Evolutionary conservation across 1,140 invertebrate species (phyloP), one percentile per base, ranked within the genome.

Genomic region (Penaeus chinensis): DNA sequence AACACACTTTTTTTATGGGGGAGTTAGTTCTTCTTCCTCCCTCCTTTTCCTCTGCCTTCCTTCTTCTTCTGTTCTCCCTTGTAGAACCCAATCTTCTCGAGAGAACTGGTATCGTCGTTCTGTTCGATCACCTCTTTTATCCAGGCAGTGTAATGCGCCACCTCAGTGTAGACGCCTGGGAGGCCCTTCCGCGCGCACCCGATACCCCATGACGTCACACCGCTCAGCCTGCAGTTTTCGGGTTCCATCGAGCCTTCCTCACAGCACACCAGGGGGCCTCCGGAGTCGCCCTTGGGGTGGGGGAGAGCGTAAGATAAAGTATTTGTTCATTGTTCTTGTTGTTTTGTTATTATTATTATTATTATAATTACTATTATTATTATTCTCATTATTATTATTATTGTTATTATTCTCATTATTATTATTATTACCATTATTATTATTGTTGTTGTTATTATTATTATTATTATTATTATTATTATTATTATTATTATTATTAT

Each of bases 111-210:
- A 27, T 47, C 32, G 24, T 89, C 47, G 3, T 76, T 81, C 24
- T 62, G 71, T 0, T 54, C 65, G n/a, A 90, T 84, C 5, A 86
- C 69, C 18, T 88, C n/a, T 74, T 91, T 90, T 54, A 94, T 93
- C 93, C 93, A 96, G 66, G 92, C 91, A 20, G 93, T 92, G 89
- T 95, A 94, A 71, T 92, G 92, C 2, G 94, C 91, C 20, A 96
- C 94, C 63, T 95, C 94, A 2, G 94, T 94, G 91, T 95, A 96
- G 84, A 96, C 95, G 18, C 96, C 96, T 0, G 96, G 96, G 90
- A 94, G 93, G 2, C 91, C 90, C 0, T 94, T 93, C 77, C 93
- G 91, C 2, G 94, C 96, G 90, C 96, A 97, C 8, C 94, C 94
- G 84, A 93, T 93, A 32, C 96, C 95, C 95, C 95, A 96, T 18